phyloP scores from a whole-genome alignment of 1,140 invertebrate genomes.

The Drosophila jambulina region DNA sequence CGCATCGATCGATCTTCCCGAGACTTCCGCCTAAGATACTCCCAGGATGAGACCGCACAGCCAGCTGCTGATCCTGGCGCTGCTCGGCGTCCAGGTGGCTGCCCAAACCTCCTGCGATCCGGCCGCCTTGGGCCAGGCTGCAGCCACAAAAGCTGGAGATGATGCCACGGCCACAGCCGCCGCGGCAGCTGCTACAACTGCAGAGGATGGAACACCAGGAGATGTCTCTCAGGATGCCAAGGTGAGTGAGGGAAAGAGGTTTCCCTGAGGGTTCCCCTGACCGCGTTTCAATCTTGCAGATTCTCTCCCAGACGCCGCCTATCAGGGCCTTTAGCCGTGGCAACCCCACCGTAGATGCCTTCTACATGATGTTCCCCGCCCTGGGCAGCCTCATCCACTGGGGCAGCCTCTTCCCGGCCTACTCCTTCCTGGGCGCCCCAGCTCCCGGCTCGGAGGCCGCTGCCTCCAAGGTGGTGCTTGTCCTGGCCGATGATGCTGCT shows the following conservation, averaged over 20 bases:
- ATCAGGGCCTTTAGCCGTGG: slow-evolving; percentile 28
- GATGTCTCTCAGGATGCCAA: not conserved
- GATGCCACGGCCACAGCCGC: not conserved
- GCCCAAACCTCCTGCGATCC: slow-evolving; percentile 28
- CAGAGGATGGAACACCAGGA: not conserved
- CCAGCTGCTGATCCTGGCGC: slow-evolving; percentile 55
- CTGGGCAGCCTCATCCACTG: slow-evolving; percentile 63
- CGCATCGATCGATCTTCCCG: slow-evolving; percentile 29
- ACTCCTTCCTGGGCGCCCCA: slow-evolving; percentile 48
- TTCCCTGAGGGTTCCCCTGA: not conserved
- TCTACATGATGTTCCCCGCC: slow-evolving; percentile 67
- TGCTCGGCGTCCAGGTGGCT: slow-evolving; percentile 26
- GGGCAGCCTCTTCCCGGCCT: slow-evolving; percentile 67
- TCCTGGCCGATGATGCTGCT: slow-evolving; percentile 67
- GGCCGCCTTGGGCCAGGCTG: slow-evolving; percentile 4
- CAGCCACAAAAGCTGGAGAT: slow-evolving; percentile 2
- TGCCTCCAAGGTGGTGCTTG: slow-evolving; percentile 76
- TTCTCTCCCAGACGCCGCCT: slow-evolving; percentile 55
- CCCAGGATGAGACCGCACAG: slow-evolving; percentile 55
- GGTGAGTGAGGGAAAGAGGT: slow-evolving; percentile 24
- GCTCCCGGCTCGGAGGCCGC: slow-evolving; percentile 22
- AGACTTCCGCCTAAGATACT: not conserved
- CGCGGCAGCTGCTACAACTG: not conserved
- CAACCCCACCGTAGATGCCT: slow-evolving; percentile 51
- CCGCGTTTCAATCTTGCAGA: slow-evolving; percentile 1